These are phyloP conservation scores for Terebella lapidaria DNA, from an alignment of 2,888 invertebrate species.

Conservation along the genomic window DNA sequence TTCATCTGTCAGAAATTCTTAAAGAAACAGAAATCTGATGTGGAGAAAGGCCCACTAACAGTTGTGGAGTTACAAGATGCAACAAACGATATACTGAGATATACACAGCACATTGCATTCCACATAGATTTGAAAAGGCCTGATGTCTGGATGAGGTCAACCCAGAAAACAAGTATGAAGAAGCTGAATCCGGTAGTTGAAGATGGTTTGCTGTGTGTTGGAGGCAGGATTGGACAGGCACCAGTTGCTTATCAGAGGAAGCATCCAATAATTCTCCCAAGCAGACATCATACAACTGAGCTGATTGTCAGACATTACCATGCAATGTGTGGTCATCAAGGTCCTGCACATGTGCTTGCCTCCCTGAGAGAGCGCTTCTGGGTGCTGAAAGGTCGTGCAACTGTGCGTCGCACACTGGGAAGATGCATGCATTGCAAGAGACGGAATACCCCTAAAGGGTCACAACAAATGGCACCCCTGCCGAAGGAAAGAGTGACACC, in stretches of 20 bases:
- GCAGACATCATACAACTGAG: background rate
- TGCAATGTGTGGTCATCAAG: background rate
- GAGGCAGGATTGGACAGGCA: background rate
- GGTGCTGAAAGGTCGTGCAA: background rate
- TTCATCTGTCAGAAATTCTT: too few species aligned
- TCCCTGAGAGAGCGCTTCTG: conserved; percentile 2
- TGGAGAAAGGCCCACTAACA: too few species aligned
- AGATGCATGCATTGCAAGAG: background rate
- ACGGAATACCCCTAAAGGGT: background rate
- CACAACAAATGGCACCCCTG: background rate
- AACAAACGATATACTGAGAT: background rate
- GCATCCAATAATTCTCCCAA: background rate
- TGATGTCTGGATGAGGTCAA: too few species aligned
- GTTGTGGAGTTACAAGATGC: background rate
- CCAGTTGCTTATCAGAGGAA: background rate
- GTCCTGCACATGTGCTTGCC: background rate
- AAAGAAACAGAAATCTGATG: too few species aligned
- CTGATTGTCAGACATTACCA: background rate
- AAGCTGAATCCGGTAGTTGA: background rate
- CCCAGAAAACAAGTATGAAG: background rate
- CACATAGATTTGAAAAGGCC: too few species aligned
- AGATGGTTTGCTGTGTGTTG: background rate
- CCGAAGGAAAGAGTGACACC: background rate
- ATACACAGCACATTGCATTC: background rate
- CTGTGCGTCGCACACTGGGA: background rate